phyloP scores from a whole-genome alignment of 2,113 vertebrate genomes.

The Rousettus leschenaultii region DNA sequence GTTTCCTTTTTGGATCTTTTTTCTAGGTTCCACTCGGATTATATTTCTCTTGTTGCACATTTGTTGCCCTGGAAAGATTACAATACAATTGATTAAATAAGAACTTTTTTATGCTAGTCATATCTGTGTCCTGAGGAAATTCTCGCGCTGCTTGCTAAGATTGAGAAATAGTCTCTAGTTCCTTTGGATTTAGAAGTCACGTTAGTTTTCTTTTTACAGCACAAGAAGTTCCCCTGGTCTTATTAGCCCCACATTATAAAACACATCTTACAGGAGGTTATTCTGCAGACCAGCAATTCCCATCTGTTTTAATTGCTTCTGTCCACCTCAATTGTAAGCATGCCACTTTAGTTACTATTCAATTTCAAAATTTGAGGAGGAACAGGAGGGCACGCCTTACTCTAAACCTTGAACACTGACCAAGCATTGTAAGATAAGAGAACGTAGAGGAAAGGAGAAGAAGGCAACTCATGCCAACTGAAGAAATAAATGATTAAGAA shows the following conservation, averaged over 20 bases:
- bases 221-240: not conserved
- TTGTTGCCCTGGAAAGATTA: not conserved
- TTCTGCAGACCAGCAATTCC: not conserved
- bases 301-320: not conserved
- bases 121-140: not conserved
- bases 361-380: not conserved
- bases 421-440: not conserved
- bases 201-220: not conserved
- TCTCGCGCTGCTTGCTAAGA: not conserved
- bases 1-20: slow-evolving; percentile 61
- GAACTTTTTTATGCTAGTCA: not conserved
- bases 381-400: not conserved
- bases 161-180: not conserved
- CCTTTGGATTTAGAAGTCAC: not conserved
- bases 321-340: not conserved
- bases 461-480: not conserved
- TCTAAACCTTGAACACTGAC: not conserved
- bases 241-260: not conserved
- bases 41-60: not conserved
- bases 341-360: slow-evolving; percentile 1
- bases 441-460: not conserved
- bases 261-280: not conserved
- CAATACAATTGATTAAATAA: not conserved
- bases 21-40: not conserved
- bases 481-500: not conserved